Percentiles rank a stretch among this genome's conserved stretches.
These are phyloP conservation scores for Phrixothrix hirtus DNA, from an alignment of 2,888 invertebrate species.

Conservation along the genomic window DNA sequence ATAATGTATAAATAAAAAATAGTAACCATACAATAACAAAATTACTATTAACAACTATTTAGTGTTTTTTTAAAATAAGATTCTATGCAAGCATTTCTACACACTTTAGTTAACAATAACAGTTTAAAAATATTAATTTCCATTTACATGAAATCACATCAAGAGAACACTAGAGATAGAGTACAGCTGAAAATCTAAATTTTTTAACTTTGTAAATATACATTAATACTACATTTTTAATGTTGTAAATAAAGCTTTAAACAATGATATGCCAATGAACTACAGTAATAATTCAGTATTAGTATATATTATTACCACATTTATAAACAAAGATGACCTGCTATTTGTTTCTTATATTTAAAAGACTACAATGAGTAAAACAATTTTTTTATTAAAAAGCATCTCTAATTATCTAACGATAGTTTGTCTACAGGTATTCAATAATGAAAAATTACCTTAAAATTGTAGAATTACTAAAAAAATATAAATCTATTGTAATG, in stretches of 20 bases:
- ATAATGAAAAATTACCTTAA: no score
- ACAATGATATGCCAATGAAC: slow-evolving; percentile 26
- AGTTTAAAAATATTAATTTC: slow-evolving; percentile 14
- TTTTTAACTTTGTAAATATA: slow-evolving; percentile 4
- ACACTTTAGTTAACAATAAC: slow-evolving; percentile 12
- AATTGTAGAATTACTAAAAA: no score
- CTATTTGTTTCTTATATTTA: no score
- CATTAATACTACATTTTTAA: slow-evolving; percentile 11
- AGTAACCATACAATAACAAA: slow-evolving; percentile 26
- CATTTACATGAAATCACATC: slow-evolving; percentile 29
- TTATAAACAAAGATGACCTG: slow-evolving; percentile 6
- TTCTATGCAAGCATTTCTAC: slow-evolving; percentile 16
- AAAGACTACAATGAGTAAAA: no score
- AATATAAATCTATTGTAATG: no score
- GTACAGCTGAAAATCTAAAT: slow-evolving; percentile 4
- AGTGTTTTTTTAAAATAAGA: slow-evolving; percentile 26
- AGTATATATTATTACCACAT: slow-evolving; percentile 15
- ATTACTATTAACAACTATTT: slow-evolving; percentile 35
- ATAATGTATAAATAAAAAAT: no score
- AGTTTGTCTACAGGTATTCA: no score
- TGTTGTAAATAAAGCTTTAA: slow-evolving; percentile 15
- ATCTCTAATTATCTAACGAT: no score
- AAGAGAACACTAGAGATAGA: slow-evolving; percentile 19
- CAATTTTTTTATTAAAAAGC: no score
- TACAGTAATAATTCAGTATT: slow-evolving; percentile 4